Percentiles rank a stretch among this genome's conserved stretches.
phyloP scores from a whole-genome alignment of 2,888 invertebrate genomes.

The Dynastes grantii region DNA sequence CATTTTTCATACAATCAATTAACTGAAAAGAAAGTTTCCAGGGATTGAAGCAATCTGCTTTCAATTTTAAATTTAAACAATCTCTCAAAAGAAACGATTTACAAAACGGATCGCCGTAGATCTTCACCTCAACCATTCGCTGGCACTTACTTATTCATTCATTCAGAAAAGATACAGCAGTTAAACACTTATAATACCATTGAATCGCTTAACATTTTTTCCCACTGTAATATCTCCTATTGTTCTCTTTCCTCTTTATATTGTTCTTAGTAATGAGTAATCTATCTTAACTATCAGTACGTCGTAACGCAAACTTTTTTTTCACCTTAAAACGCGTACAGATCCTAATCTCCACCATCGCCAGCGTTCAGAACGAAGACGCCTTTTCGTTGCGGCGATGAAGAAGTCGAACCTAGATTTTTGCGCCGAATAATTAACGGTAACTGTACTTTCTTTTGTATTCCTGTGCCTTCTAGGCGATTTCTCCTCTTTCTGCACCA shows the following conservation, averaged over 20 bases:
- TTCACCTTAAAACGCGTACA: conserved; percentile 35
- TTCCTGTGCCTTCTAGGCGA: conserved; percentile 11
- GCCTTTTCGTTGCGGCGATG: too few relatives aligned
- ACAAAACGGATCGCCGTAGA: conserved; percentile 23
- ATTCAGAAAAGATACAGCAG: conserved; percentile 46
- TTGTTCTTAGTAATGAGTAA: conserved; percentile 46
- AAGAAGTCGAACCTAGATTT: conserved; percentile 39
- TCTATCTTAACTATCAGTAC: conserved; percentile 46
- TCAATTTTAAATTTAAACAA: background rate
- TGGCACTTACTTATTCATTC: conserved; percentile 20
- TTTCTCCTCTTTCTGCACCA: conserved; percentile 13
- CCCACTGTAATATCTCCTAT: conserved; percentile 42
- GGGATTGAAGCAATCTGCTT: background rate
- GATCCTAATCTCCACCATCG: conserved; percentile 29
- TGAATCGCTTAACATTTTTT: conserved; percentile 40
- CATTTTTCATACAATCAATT: too few relatives aligned
- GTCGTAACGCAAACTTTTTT: conserved; percentile 29
- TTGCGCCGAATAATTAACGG: conserved; percentile 38
- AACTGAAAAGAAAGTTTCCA: background rate
- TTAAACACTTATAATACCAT: conserved; percentile 45
- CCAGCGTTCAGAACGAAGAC: background rate
- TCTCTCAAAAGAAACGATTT: background rate
- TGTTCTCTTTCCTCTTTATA: conserved; percentile 44
- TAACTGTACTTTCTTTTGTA: conserved; percentile 46
- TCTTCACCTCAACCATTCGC: conserved; percentile 18